These are phyloP conservation scores for Malthinus flaveolus DNA, from an alignment of 2,888 invertebrate species.

Conservation along the genomic window DNA sequence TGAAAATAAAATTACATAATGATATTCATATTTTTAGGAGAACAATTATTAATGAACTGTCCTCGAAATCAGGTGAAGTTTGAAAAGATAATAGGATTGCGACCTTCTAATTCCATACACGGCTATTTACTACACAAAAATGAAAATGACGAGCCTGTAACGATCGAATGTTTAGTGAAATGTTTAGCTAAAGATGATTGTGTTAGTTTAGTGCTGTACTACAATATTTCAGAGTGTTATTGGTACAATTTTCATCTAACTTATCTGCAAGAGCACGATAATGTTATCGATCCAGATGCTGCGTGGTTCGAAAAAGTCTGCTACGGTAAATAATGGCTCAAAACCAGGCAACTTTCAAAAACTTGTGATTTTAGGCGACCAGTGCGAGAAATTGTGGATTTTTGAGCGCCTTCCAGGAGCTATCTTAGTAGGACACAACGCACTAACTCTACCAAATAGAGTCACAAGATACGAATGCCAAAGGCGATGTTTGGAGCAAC, in stretches of 20 bases:
- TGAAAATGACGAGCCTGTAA: constrained; percentile 41
- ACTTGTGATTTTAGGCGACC: not conserved
- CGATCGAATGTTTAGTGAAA: constrained; percentile 48
- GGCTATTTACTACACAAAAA: constrained; percentile 20
- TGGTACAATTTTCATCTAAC: constrained; percentile 39
- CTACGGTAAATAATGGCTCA: constrained; percentile 55
- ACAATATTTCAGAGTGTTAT: constrained; percentile 48
- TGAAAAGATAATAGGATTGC: constrained; percentile 51
- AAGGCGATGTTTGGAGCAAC: constrained; percentile 61
- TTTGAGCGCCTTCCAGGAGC: constrained; percentile 77
- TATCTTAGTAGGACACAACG: constrained; percentile 69
- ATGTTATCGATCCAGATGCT: constrained; percentile 59
- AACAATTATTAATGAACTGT: constrained; percentile 40
- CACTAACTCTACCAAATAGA: constrained; percentile 62
- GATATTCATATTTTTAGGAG: constrained; percentile 8
- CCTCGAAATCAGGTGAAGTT: constrained; percentile 44
- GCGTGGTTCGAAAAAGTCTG: constrained; percentile 71
- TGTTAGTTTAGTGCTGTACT: constrained; percentile 49
- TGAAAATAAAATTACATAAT: not conserved
- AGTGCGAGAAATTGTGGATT: constrained; percentile 63
- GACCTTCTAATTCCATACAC: constrained; percentile 39
- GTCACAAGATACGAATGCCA: constrained; percentile 72
- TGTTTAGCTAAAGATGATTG: constrained; percentile 47
- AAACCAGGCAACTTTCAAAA: too few species aligned
- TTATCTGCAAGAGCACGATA: constrained; percentile 14